Evolutionary conservation across 2,888 invertebrate genomes (phyloP).

Genomic region (Cantharis lateralis): DNA sequence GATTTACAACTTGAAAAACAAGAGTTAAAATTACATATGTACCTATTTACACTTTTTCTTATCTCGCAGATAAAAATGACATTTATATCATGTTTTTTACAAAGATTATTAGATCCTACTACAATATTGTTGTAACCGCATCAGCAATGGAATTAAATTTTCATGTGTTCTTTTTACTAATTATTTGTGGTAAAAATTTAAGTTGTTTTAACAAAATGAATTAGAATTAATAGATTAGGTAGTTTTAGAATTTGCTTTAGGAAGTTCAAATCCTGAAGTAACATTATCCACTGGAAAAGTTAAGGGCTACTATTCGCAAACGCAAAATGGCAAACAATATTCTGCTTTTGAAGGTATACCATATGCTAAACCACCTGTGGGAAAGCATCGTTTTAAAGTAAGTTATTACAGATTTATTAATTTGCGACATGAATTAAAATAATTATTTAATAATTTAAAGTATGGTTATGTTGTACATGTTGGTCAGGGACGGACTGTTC

Average conservation of each 20-base stretch:
- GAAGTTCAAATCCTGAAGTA: conserved; percentile 19
- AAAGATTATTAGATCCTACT: no score
- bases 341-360: conserved; percentile 70
- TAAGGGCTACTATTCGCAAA: conserved; percentile 35
- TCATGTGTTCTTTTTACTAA: background rate
- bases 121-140: background rate
- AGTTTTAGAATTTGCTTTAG: background rate
- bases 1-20: no score
- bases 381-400: conserved; percentile 64
- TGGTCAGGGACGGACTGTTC: no score
- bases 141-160: background rate
- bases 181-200: background rate
- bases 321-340: conserved; percentile 47
- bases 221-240: background rate
- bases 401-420: background rate
- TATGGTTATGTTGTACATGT: no score
- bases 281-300: conserved; percentile 33
- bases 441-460: no score
- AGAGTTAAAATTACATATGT: no score
- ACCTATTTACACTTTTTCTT: no score
- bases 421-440: no score
- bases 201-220: background rate
- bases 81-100: no score
- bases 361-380: conserved; percentile 68
- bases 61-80: no score